Base-by-base conservation (phyloP, 2,888 invertebrate genomes). In the Cryptus armator region DNA sequence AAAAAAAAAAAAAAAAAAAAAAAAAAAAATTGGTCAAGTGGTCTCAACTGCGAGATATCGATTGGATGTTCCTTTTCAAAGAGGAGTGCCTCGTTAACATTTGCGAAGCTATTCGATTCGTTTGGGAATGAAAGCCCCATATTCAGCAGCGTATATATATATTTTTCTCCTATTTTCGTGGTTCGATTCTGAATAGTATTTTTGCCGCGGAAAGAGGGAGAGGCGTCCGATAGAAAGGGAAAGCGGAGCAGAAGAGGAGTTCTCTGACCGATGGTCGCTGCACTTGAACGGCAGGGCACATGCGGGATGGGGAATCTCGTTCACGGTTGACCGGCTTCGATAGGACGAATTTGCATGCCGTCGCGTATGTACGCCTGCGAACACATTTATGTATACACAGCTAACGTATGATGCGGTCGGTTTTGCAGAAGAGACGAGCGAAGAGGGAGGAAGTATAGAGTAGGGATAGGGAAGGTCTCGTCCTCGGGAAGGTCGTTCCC, bases 401-500 rank as follows among this genome's bases (percentile, higher is more conserved):
- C 62, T 29, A 12, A 29, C 62, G 62, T 62, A 62, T 32, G 24
- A 62, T 62, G 62, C n/a, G 29, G 62, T 14, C 14, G 62, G 62
- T 32, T 56, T 19, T 56, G 56, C 56, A 10, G 56, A 56, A 62
- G 29, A 14, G 59, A 5, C 24, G 19, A 19, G 19, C 10, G 19
- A 56, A 29, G 12, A 14, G 32, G 14, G 32, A 62, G 14, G 62
- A 48, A 48, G 68, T 2, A 9, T n/a, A 2, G 19, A 2, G 19
- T 29, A 12, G 46, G 29, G 16, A 53, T 19, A 59, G 53, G 59
- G 32, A 24, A 24, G 24, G 24, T 24, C 24, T 24, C 76, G 76
- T 81, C 83, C 81, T 84, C 75, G 51, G 79, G 70, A 83, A 83
- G 86, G 70, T 72, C 83, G 81, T 79, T 74, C 67, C 37, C 79